phyloP scores from a whole-genome alignment of 2,888 invertebrate species.

The Troilus luridus region DNA sequence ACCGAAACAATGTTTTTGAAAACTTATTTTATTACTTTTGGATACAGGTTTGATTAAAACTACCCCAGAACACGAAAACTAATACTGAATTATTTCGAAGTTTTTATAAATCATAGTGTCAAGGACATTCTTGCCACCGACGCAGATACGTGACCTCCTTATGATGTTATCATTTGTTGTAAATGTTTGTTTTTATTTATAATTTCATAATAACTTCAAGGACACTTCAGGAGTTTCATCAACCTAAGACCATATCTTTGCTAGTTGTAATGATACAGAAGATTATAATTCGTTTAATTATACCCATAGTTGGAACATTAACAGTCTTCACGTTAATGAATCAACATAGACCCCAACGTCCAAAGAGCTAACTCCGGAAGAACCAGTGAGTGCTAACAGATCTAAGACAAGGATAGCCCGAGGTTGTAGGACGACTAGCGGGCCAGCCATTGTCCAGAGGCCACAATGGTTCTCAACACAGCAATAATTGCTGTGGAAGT shows the following conservation, averaged over 20 bases:
- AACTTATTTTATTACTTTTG: too few species aligned
- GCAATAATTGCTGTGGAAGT: background rate
- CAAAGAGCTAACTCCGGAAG: background rate
- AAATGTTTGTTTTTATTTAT: background rate
- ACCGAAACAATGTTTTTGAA: too few species aligned
- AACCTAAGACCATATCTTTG: too few species aligned
- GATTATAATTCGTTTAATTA: background rate
- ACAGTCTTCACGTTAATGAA: background rate
- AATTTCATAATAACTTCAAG: background rate
- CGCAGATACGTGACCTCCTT: background rate
- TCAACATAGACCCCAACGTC: background rate
- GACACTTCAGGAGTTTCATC: too few species aligned
- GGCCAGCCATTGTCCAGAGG: background rate
- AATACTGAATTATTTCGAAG: too few species aligned
- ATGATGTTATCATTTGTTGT: background rate
- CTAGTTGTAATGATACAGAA: too few species aligned
- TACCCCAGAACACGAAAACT: too few species aligned
- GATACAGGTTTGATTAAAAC: too few species aligned
- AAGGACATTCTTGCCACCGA: background rate
- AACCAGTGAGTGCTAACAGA: background rate
- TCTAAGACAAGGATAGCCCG: background rate
- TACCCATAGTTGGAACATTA: background rate
- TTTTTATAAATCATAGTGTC: too few species aligned
- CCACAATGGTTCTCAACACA: conserved; percentile 11
- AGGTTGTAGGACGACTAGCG: conserved; percentile 22